Evolutionary conservation across 2,113 vertebrate species (phyloP).

Genomic region (Pelmatolapia mariae): DNA sequence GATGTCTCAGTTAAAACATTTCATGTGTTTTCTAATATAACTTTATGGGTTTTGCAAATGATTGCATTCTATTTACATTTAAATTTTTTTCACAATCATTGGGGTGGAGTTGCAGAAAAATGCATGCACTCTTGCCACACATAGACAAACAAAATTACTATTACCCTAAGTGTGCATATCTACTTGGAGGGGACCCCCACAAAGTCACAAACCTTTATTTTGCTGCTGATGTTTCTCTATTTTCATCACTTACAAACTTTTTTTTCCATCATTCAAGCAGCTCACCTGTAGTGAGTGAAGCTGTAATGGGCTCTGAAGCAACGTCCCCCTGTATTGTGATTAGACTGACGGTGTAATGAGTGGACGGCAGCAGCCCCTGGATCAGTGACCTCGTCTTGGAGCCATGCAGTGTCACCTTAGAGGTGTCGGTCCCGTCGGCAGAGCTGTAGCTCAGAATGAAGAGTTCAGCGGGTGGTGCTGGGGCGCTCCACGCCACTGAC

Average conservation of each 20-base stretch:
- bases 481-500: conserved; percentile 88
- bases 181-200: background rate
- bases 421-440: conserved; percentile 74
- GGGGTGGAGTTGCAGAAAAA: background rate
- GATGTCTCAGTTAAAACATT: background rate
- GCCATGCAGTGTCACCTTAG: conserved; percentile 82
- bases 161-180: background rate
- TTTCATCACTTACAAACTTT: background rate
- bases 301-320: conserved; percentile 84
- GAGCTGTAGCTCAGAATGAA: conserved; percentile 88
- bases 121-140: background rate
- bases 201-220: background rate
- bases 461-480: conserved; percentile 87
- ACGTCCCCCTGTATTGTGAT: conserved; percentile 83
- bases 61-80: background rate
- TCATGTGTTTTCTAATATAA: background rate
- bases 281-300: conserved; percentile 90
- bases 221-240: background rate
- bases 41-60: background rate
- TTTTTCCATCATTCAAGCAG: background rate
- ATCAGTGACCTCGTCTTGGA: conserved; percentile 81
- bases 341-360: conserved; percentile 84
- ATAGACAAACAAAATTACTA: background rate
- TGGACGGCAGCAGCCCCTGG: conserved; percentile 82
- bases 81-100: accelerated